Base-by-base conservation (phyloP, 2,888 invertebrate species). In the Dione juno region DNA sequence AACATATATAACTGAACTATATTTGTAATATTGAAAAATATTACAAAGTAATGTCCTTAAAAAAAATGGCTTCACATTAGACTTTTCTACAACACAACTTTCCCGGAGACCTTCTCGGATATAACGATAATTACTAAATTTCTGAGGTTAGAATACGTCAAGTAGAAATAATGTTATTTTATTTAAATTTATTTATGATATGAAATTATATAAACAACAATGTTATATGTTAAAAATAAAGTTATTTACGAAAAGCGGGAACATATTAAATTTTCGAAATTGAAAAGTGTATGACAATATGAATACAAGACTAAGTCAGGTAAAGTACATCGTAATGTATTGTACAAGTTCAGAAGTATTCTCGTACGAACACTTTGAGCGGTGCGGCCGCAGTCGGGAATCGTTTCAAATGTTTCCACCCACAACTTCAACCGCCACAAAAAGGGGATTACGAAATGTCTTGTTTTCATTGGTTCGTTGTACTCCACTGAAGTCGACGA, bases 391-490 rank as follows among this genome's bases (percentile, higher is more conserved):
- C 75, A 76, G 53, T 66, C 45, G 50, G 58, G 70, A 65, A 65
- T 53, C 58, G 59, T 61, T 67, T 50, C 63, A 57, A 69, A 72
- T 59, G 59, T 65, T 64, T 64, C 66, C 58, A 43, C 67, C 63
- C 58, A 48, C 53, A 70, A 73, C 48, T 73, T 73, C 54, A 65
- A 59, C 52, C 48, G 11, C 53, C 70, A 54, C 70, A 70, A 73
- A 70, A 70, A 65, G 50, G 65, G 58, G 52, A 58, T 41, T 64
- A 59, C 41, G 80, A 63, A 81, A 81, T 84, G 84, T 84, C 84
- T 83, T 84, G 83, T 83, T 86, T 88, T 85, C 85, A 84, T 86
- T 85, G 83, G 85, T 84, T 82, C 84, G 83, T 85, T 82, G 84
- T 82, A 83, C 79, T 81, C 80, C 74, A 78, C 77, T 78, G 78